Evolutionary conservation across 2,113 vertebrate species (phyloP).

Genomic region (Tragelaphus scriptus): DNA sequence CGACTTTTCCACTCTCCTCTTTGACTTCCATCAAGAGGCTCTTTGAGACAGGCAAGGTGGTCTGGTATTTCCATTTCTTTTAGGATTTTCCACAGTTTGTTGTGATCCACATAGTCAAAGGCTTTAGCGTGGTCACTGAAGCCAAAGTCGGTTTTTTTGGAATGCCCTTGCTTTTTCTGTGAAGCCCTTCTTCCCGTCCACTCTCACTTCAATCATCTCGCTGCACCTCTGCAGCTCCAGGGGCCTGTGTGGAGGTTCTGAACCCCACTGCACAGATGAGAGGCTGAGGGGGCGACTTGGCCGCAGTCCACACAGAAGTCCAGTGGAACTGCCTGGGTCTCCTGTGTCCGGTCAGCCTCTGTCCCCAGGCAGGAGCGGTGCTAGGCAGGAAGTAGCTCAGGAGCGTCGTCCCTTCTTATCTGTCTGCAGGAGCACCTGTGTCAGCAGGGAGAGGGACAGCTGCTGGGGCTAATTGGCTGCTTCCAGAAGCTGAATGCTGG

Average conservation of each 20-base stretch:
- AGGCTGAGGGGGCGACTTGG: background rate
- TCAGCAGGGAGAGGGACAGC: background rate
- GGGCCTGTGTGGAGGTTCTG: background rate
- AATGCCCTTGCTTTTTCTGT: background rate
- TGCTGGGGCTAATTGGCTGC: background rate
- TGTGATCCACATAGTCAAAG: background rate
- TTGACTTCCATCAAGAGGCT: background rate
- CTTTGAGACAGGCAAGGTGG: background rate
- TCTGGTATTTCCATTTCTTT: background rate
- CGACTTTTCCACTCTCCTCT: background rate
- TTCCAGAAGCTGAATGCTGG: background rate
- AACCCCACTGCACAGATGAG: background rate
- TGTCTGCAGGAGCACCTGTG: background rate
- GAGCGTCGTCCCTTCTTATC: background rate
- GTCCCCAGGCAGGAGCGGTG: fast-evolving
- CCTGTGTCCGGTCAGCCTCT: too few relatives aligned
- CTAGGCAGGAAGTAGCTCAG: fast-evolving
- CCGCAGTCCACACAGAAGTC: fast-evolving
- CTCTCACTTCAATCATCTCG: background rate
- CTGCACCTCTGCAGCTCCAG: background rate
- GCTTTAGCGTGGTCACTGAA: background rate
- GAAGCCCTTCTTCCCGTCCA: background rate
- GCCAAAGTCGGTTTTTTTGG: background rate
- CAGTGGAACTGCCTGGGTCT: background rate
- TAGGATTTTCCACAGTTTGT: background rate